Evolutionary conservation across 2,888 invertebrate species (phyloP).

Genomic region (Vesta saturnalis): DNA sequence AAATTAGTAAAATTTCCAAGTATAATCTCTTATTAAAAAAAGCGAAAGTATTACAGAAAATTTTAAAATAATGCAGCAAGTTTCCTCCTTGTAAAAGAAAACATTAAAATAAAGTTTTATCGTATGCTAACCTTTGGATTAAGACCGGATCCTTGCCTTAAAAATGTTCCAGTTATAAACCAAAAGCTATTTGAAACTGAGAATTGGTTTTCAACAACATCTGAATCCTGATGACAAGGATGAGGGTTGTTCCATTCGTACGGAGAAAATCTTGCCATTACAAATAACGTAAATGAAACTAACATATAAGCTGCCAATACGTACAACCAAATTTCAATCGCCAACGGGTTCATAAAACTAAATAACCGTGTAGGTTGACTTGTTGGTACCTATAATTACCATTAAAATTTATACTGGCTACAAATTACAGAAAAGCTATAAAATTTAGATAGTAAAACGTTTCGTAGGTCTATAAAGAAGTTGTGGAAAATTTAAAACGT

Average conservation of each 20-base stretch:
- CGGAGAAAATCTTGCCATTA: constrained; percentile 96
- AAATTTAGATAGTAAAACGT: neutral
- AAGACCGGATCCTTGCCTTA: constrained; percentile 85
- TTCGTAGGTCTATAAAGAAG: neutral
- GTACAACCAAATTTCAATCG: constrained; percentile 96
- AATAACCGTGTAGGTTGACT: constrained; percentile 89
- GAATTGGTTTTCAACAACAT: constrained; percentile 95
- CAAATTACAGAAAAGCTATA: neutral
- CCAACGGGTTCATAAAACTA: constrained; percentile 96
- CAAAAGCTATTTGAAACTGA: constrained; percentile 93
- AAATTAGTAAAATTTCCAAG: too few species aligned
- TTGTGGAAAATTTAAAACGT: constrained; percentile 23
- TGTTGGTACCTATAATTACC: constrained; percentile 78
- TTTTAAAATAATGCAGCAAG: constrained; percentile 9
- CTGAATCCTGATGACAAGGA: constrained; percentile 82
- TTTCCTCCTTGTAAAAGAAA: neutral
- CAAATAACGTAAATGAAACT: constrained; percentile 93
- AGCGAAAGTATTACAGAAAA: too few species aligned
- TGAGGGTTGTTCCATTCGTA: constrained; percentile 93
- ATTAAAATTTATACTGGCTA: neutral
- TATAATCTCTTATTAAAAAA: too few species aligned
- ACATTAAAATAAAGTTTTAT: neutral
- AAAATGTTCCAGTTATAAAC: constrained; percentile 90
- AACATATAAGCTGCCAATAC: constrained; percentile 93
- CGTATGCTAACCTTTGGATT: constrained; percentile 79